Evolutionary conservation across 35 echinoderm and acorn worm genomes (phyloP).

Genomic region (Anneissia japonica): DNA sequence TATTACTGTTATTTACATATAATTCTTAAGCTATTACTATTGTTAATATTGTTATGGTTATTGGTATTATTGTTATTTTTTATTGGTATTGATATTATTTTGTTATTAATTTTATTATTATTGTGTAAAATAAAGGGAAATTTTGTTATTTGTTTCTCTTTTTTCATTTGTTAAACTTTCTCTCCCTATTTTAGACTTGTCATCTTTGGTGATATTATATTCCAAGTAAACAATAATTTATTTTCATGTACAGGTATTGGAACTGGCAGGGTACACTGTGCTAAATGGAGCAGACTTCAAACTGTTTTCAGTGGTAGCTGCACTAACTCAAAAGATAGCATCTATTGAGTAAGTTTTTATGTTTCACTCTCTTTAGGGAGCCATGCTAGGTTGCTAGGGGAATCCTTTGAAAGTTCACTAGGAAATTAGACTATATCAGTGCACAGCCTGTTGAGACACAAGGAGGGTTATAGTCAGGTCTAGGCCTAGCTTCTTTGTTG

Average conservation of each 20-base stretch:
- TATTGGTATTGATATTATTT: too few relatives aligned
- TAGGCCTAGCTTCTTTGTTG: not conserved
- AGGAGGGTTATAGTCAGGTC: not conserved
- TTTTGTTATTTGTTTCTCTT: too few relatives aligned
- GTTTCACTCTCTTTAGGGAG: not conserved
- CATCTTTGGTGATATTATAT: too few relatives aligned
- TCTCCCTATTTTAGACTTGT: too few relatives aligned
- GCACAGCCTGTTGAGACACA: not conserved
- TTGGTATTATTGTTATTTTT: too few relatives aligned
- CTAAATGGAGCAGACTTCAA: conserved; percentile 67
- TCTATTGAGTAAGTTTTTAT: conserved; percentile 71
- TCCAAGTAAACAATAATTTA: too few relatives aligned
- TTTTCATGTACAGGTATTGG: conserved; percentile 69
- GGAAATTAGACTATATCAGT: not conserved
- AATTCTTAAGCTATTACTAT: too few relatives aligned
- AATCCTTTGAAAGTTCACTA: not conserved
- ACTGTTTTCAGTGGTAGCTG: conserved; percentile 77
- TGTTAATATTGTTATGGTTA: too few relatives aligned
- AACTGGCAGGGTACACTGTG: conserved; percentile 78
- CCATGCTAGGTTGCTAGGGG: not conserved
- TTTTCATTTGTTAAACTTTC: too few relatives aligned
- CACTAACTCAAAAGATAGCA: conserved; percentile 72
- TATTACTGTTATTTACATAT: too few relatives aligned
- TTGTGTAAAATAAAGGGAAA: too few relatives aligned
- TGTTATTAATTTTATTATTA: too few relatives aligned